phyloP scores from a whole-genome alignment of 2,797 vertebrate species.

The Sparus aurata region DNA sequence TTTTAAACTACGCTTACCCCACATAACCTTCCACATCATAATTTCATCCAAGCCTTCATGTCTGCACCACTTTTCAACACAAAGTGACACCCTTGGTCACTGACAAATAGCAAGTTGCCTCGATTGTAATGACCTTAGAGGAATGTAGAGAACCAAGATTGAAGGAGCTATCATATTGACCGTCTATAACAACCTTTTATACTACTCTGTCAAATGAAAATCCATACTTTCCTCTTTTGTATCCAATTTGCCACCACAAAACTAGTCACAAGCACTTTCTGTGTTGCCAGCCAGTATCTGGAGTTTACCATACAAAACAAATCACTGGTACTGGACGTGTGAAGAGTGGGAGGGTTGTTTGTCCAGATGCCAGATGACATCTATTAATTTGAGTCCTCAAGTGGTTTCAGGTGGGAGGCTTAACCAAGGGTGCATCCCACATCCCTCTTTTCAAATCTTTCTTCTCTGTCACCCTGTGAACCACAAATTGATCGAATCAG shows the following conservation, averaged over 20 bases:
- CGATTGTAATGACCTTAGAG: too few species aligned
- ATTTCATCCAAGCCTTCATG: too few species aligned
- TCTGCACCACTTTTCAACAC: too few species aligned
- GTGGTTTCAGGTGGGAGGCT: not conserved
- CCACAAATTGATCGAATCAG: not conserved
- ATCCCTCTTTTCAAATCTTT: not conserved
- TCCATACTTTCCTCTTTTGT: too few species aligned
- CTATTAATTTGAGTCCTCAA: not conserved
- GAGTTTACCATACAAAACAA: not conserved
- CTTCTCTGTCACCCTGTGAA: not conserved
- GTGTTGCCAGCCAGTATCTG: not conserved
- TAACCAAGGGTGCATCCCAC: not conserved
- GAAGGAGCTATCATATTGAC: not conserved
- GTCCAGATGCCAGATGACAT: not conserved
- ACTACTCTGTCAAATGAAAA: not conserved
- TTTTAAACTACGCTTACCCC: too few species aligned
- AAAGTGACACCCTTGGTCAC: too few species aligned
- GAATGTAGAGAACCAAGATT: not conserved
- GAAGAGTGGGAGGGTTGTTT: not conserved
- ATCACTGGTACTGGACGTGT: not conserved
- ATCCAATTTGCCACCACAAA: not conserved
- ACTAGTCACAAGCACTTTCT: not conserved
- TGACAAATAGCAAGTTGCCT: too few species aligned
- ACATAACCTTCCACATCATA: too few species aligned
- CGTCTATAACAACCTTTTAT: not conserved